phyloP scores from a whole-genome alignment of 2,113 vertebrate species.

The Terrapene triunguis region DNA sequence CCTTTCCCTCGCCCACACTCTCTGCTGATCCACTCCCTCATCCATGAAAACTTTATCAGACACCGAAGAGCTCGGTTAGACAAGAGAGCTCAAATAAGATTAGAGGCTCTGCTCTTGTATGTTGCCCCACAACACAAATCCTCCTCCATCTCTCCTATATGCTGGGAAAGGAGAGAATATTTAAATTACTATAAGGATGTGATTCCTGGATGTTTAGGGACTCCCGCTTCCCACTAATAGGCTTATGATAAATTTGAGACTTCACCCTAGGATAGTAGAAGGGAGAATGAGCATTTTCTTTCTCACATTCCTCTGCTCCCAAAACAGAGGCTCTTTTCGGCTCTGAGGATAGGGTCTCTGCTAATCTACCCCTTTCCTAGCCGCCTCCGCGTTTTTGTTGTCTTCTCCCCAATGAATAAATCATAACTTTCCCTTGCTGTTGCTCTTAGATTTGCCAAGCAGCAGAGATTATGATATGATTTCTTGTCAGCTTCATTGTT shows the following conservation, averaged over 20 bases:
- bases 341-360: not conserved
- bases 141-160: accelerated
- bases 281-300: not conserved
- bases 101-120: not conserved
- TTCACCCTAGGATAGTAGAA: not conserved
- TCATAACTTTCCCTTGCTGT: not conserved
- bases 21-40: not conserved
- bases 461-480: not conserved
- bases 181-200: not conserved
- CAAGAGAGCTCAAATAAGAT: not conserved
- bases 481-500: not conserved
- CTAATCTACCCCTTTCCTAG: not conserved
- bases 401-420: not conserved
- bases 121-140: not conserved
- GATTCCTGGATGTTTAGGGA: not conserved
- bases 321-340: not conserved
- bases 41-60: not conserved
- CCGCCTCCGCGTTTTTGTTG: not conserved
- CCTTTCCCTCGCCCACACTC: not conserved
- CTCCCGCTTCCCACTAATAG: not conserved
- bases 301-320: not conserved
- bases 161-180: not conserved
- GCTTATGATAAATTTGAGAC: not conserved
- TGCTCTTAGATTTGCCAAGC: not conserved
- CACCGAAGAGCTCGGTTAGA: not conserved